Conservation (phyloP, 30 jellyfish, hydroid and myxozoan species). For the Morbakka virulenta region DNA sequence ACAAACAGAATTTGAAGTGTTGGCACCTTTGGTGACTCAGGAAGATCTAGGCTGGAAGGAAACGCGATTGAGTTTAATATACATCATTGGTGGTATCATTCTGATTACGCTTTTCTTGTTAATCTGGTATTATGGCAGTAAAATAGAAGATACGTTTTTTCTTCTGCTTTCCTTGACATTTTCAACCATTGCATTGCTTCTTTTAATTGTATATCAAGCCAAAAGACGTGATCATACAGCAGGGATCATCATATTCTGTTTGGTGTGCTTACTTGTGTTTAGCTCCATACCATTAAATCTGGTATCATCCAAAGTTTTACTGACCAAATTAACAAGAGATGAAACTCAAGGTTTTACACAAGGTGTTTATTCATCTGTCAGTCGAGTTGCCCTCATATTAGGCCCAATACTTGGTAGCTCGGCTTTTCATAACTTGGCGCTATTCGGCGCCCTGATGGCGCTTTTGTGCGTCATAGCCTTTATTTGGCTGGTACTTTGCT, state of each 20-base stretch:
- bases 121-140: constrained; percentile 79
- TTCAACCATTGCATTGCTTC: constrained; percentile 67
- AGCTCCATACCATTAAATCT: constrained; percentile 88
- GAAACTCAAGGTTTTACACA: constrained; percentile 94
- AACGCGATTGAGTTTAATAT: constrained; percentile 63
- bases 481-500: constrained; percentile 71
- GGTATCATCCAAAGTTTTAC: constrained; percentile 87
- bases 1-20: constrained; percentile 97
- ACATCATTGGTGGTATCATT: constrained; percentile 91
- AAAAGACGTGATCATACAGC: constrained; percentile 48
- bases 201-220: constrained; percentile 76
- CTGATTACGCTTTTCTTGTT: constrained; percentile 64
- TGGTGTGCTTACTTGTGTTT: constrained; percentile 71
- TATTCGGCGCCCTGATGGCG: constrained; percentile 82
- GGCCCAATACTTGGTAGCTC: constrained; percentile 94
- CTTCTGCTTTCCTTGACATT: constrained; percentile 74
- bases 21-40: constrained; percentile 91
- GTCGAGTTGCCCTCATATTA: constrained; percentile 77
- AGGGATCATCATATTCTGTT: constrained; percentile 54
- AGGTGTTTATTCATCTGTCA: constrained; percentile 91
- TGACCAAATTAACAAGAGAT: constrained; percentile 81
- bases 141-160: constrained; percentile 58
- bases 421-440: constrained; percentile 75
- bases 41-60: constrained; percentile 95
- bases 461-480: constrained; percentile 63